These are phyloP conservation scores for Halcyon chelicuti DNA, from an alignment of 2,797 vertebrate species.

Conservation along the genomic window DNA sequence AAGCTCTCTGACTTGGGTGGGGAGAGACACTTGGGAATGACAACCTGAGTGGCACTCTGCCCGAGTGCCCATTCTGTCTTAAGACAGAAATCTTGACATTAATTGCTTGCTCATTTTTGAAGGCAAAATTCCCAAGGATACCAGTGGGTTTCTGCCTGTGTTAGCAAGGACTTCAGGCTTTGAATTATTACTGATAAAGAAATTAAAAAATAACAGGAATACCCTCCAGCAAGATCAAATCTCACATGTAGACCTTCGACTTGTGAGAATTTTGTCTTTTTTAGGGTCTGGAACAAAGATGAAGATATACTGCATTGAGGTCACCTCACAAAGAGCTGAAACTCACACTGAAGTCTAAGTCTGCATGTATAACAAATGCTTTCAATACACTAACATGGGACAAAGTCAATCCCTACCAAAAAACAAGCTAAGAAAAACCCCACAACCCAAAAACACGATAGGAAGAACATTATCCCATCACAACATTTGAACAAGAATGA, in stretches of 20 bases:
- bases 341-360: neutral
- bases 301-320: neutral
- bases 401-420: neutral
- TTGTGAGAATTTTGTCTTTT: neutral
- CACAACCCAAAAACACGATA: neutral
- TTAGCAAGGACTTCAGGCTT: neutral
- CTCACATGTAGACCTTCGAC: neutral
- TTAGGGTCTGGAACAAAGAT: neutral
- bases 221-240: neutral
- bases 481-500: neutral
- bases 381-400: neutral
- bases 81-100: neutral
- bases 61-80: neutral
- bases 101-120: neutral
- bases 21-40: neutral
- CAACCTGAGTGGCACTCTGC: neutral
- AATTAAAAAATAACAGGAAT: neutral
- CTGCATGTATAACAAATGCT: neutral
- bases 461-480: neutral
- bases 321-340: neutral
- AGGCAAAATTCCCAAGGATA: neutral
- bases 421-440: neutral
- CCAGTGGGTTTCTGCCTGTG: neutral
- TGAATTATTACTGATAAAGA: conserved; percentile 5
- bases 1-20: neutral